phyloP scores from a whole-genome alignment of 2,888 invertebrate genomes.

The Scaptomyza caliginosa region DNA sequence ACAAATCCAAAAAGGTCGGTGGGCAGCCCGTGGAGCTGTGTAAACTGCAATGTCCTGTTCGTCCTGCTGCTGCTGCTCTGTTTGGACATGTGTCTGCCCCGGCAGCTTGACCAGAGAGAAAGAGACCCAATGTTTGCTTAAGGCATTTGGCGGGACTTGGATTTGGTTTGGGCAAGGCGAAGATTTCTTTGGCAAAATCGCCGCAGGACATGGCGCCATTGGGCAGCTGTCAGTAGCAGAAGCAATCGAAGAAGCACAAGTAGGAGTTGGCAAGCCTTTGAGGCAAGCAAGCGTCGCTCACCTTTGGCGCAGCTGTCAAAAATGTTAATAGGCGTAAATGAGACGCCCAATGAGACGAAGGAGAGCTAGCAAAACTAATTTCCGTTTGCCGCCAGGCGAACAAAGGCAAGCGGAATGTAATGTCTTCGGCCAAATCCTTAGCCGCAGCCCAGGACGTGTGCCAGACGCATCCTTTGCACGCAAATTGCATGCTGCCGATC shows the following conservation, averaged over 20 bases:
- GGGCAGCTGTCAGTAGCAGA: conserved; percentile 69
- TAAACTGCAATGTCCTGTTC: conserved; percentile 60
- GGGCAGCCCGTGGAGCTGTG: conserved; percentile 53
- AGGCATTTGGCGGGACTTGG: conserved; percentile 42
- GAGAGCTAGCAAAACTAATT: conserved; percentile 62
- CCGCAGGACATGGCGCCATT: conserved; percentile 59
- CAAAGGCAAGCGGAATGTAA: conserved; percentile 34
- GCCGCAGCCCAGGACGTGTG: conserved; percentile 62
- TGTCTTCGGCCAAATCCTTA: conserved; percentile 32
- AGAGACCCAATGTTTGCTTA: conserved; percentile 52
- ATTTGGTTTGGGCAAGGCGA: neutral
- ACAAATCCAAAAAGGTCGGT: conserved; percentile 26
- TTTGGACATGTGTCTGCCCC: conserved; percentile 69
- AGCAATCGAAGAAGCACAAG: conserved; percentile 5
- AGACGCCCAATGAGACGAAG: conserved; percentile 64
- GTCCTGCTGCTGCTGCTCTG: no score
- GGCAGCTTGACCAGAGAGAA: conserved; percentile 50
- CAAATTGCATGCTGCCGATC: conserved; percentile 61
- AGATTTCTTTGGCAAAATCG: conserved; percentile 35
- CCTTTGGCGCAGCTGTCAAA: conserved; percentile 70
- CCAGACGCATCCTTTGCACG: conserved; percentile 60
- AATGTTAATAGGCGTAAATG: conserved; percentile 77
- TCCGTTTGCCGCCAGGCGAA: conserved; percentile 49
- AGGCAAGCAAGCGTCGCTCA: conserved; percentile 45
- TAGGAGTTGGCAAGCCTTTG: conserved; percentile 61